These are phyloP conservation scores for Oligia fasciuncula DNA, from an alignment of 2,888 invertebrate species.

Conservation along the genomic window DNA sequence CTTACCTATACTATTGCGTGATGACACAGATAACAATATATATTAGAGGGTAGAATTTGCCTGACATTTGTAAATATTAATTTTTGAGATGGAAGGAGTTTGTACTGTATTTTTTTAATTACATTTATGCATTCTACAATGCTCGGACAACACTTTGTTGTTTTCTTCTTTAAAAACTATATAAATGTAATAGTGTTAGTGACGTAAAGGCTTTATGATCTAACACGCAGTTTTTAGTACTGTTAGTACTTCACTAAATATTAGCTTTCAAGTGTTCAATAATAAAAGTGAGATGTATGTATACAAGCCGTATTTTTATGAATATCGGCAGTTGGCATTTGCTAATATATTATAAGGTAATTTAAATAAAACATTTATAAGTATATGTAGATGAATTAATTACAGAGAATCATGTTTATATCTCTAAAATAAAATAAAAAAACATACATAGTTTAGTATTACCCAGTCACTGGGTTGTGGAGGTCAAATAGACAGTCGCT, in stretches of 20 bases:
- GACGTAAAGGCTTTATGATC: not conserved
- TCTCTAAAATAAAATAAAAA: not conserved
- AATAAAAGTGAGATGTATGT: constrained; percentile 27
- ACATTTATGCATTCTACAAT: not conserved
- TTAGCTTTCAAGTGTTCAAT: constrained; percentile 48
- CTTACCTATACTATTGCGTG: not conserved
- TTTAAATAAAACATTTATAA: not conserved
- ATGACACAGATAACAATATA: too few relatives aligned
- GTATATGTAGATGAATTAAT: constrained; percentile 5
- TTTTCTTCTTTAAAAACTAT: not conserved
- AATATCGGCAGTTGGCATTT: constrained; percentile 1
- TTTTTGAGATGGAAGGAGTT: not conserved
- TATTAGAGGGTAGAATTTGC: not conserved
- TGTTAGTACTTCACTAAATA: constrained; percentile 8
- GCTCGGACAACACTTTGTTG: not conserved
- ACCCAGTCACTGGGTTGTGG: too few relatives aligned
- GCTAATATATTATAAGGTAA: not conserved
- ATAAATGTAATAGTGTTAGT: not conserved
- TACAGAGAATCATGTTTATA: not conserved
- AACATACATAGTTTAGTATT: not conserved
- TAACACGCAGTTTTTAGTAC: constrained; percentile 3
- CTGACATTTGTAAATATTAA: not conserved
- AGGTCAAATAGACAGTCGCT: too few relatives aligned
- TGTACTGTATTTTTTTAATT: not conserved
- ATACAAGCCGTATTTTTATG: not conserved